phyloP scores from a whole-genome alignment of 2,113 vertebrate species.

The Picathartes gymnocephalus region DNA sequence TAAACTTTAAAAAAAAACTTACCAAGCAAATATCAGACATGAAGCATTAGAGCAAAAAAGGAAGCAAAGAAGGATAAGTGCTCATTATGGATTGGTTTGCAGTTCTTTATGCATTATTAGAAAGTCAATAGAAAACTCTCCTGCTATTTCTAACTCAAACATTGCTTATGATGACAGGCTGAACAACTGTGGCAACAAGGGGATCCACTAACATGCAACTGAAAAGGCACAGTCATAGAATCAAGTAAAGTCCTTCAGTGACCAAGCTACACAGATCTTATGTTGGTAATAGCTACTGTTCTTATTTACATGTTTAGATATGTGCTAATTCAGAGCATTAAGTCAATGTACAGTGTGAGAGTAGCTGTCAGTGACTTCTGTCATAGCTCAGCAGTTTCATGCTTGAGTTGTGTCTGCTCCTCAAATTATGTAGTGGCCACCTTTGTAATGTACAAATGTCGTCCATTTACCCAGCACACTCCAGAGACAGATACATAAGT shows the following conservation, averaged over 20 bases:
- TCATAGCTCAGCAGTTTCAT: background rate
- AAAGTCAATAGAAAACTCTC: slow-evolving; percentile 24
- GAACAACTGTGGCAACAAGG: background rate
- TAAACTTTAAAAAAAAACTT: slow-evolving; percentile 12
- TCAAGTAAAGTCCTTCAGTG: background rate
- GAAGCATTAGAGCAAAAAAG: slow-evolving; percentile 20
- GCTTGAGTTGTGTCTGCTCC: background rate
- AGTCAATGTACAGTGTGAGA: background rate
- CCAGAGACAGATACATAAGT: background rate
- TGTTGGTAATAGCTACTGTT: background rate
- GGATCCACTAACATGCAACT: slow-evolving; percentile 12
- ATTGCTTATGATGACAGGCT: slow-evolving; percentile 22
- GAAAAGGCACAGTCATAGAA: background rate
- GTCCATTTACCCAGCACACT: background rate
- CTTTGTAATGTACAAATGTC: background rate
- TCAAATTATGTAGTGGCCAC: background rate
- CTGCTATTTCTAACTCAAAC: slow-evolving; percentile 38
- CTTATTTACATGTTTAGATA: background rate
- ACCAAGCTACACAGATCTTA: background rate
- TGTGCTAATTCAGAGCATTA: background rate
- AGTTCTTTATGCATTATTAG: slow-evolving; percentile 33
- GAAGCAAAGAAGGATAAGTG: slow-evolving; percentile 13
- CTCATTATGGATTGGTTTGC: slow-evolving; percentile 32
- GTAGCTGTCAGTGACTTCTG: background rate
- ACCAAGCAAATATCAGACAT: background rate